Evolutionary conservation across 2,888 invertebrate genomes (phyloP).

Genomic region (Chorisops tibialis): DNA sequence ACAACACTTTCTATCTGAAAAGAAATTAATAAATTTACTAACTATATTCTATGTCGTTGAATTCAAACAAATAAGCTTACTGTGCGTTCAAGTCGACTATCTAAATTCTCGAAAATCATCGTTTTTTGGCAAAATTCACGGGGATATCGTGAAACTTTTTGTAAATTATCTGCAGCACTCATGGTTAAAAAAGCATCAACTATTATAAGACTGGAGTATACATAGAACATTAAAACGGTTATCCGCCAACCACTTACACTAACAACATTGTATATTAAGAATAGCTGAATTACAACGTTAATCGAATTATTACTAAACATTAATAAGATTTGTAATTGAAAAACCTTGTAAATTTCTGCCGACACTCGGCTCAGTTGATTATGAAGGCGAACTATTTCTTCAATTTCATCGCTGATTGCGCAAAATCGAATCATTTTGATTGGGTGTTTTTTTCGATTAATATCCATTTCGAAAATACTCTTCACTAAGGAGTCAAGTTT

Average conservation of each 20-base stretch:
- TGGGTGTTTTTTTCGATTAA: not conserved
- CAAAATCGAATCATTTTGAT: not conserved
- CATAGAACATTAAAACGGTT: no score
- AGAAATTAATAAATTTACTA: not conserved
- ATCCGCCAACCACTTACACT: no score
- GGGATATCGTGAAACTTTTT: no score
- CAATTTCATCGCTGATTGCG: not conserved
- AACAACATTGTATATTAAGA: not conserved
- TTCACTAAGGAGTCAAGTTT: no score
- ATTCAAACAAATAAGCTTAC: not conserved
- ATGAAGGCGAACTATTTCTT: not conserved
- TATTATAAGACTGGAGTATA: no score
- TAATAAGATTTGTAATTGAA: not conserved
- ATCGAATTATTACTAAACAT: not conserved
- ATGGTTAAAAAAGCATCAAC: no score
- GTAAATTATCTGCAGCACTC: no score
- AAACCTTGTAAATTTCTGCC: not conserved
- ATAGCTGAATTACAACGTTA: not conserved
- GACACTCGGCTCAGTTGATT: not conserved
- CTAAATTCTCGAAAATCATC: no score
- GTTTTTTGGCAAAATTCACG: no score
- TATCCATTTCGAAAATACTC: not conserved
- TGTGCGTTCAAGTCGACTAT: not conserved
- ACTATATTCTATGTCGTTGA: not conserved
- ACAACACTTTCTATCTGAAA: not conserved